Evolutionary conservation across 2,888 invertebrate species (phyloP).

Genomic region (Andrena hattorfiana): DNA sequence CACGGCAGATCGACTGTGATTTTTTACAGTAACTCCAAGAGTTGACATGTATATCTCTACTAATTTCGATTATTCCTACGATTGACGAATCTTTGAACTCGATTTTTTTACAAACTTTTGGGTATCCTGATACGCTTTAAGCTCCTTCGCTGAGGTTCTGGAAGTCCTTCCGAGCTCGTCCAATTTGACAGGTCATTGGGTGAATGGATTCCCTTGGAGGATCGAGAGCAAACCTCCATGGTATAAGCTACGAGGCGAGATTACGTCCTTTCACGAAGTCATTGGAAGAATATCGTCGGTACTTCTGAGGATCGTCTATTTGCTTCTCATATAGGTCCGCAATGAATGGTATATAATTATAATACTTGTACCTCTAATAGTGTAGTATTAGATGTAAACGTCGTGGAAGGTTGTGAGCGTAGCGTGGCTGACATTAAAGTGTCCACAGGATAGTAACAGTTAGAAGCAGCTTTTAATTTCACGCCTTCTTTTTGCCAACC

Average conservation of each 20-base stretch:
- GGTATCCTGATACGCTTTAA: neutral
- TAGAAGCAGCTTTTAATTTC: neutral
- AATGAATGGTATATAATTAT: neutral
- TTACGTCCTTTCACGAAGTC: neutral
- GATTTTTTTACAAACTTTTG: too few relatives aligned
- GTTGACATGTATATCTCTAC: too few relatives aligned
- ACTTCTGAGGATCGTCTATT: neutral
- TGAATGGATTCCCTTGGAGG: neutral
- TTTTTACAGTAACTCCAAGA: too few relatives aligned
- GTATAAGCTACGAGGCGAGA: neutral
- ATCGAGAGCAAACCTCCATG: neutral
- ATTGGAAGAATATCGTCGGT: neutral
- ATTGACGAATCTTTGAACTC: too few relatives aligned
- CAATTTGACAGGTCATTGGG: neutral
- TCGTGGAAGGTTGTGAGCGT: neutral
- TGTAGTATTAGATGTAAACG: neutral
- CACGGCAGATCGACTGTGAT: too few relatives aligned
- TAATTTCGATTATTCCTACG: too few relatives aligned
- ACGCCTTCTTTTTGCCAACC: neutral
- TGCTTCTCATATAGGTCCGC: neutral
- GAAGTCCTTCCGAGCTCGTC: neutral
- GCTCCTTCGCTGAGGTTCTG: neutral
- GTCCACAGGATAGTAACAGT: neutral
- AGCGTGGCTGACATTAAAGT: neutral
- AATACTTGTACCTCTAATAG: neutral